Base-by-base conservation (phyloP, 2,888 invertebrate genomes). In the Therioaphis trifolii region DNA sequence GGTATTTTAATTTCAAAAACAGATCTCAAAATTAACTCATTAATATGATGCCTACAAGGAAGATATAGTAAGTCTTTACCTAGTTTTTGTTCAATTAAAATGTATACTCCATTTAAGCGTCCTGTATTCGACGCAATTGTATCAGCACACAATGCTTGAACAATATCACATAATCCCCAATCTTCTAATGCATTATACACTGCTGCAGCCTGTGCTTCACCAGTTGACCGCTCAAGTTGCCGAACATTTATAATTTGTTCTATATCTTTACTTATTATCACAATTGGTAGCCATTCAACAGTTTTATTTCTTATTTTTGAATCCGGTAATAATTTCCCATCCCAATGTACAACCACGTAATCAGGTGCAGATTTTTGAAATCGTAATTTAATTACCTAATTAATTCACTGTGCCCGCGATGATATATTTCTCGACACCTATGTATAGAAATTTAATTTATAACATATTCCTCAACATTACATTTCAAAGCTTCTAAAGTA, bases 61-160 rank as follows among this genome's bases (percentile, higher is more conserved):
- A n/a, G n/a, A n/a, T n/a, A n/a, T n/a, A n/a, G n/a, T n/a, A n/a
- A n/a, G n/a, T n/a, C n/a, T n/a, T n/a, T n/a, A n/a, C n/a, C n/a
- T n/a, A n/a, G n/a, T n/a, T n/a, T n/a, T n/a, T n/a, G n/a, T n/a
- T n/a, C n/a, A n/a, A n/a, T n/a, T n/a, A n/a, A n/a, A n/a, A n/a
- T n/a, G n/a, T n/a, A n/a, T n/a, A n/a, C n/a, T n/a, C n/a, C n/a
- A n/a, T n/a, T n/a, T n/a, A n/a, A n/a, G n/a, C n/a, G n/a, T n/a
- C n/a, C n/a, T n/a, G 29, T 14, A 69, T 58, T 76, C 0, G 77
- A 77, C 0, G 61, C 71, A n/a, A 52, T 82, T 43, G 82, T 82
- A n/a, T 74, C 82, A 46, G 3, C 72, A 43, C 82, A 71, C 61
- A 84, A 18, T 12, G 58, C 46, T 71, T 84, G 29, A 11, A 84